Base-by-base conservation (phyloP, 2,888 invertebrate genomes). In the Conops quadrifasciatus region DNA sequence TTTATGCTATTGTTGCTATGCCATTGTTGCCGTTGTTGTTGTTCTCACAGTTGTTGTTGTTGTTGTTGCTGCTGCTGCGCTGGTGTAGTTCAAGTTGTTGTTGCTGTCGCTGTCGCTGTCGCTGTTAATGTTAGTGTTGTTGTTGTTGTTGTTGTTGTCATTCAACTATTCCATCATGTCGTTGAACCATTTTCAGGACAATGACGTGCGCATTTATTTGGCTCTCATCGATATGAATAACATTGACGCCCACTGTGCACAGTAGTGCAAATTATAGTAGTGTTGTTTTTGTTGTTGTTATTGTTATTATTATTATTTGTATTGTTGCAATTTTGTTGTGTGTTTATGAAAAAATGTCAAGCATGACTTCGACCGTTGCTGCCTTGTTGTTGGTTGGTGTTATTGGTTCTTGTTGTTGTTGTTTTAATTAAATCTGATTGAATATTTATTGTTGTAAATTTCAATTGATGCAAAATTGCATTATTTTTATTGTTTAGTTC, bases 141-240 rank as follows among this genome's bases (percentile, higher is more conserved):
- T 49, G 26, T 9, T 1, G n/a, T 64, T 26, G 64, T n/a, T 28
- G 28, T n/a, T 64, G 49, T 49, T 28, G 16, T 49, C 49, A n/a
- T n/a, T 30, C 30, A 15, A 28, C 28, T 19, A 30, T 36, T 26
- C n/a, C 26, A 13, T 13, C 21, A 49, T 58, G 78, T 77, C 77
- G 77, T 77, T 77, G 77, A 78, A 78, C 78, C 73, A 74, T 75
- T 75, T 77, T 73, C 73, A 74, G 78, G 73, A 76, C 78, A 78
- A 75, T 78, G 77, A 77, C 78, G 75, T 66, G 71, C 59, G 65
- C 58, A 5, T 24, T n/a, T n/a, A 26, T 59, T 16, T 56, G 9
- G 21, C 24, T 58, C 43, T 30, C 19, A 66, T 36, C 36, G 19
- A 30, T 36, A 56, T 19, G 28, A 15, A 21, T 9, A 19, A 9